A percentile compares a stretch with the other conserved stretches of the same genome.
These are phyloP conservation scores for Eurytemora carolleeae DNA, from an alignment of 1,140 invertebrate species.

Conservation along the genomic window DNA sequence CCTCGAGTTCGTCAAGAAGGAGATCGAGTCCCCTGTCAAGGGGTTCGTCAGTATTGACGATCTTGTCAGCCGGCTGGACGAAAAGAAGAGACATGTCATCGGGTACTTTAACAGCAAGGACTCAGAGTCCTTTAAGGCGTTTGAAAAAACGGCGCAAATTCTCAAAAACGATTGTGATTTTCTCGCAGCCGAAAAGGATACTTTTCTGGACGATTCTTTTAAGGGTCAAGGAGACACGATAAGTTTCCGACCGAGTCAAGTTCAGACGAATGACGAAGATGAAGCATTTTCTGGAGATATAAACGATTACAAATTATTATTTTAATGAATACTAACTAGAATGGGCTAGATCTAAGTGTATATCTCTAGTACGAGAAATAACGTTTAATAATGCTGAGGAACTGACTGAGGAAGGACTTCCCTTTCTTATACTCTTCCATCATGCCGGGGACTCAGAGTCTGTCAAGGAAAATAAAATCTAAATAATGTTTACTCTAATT, in stretches of 20 bases:
- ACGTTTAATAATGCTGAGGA: conserved; percentile 99
- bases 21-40: conserved; percentile 69
- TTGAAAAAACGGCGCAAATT: conserved; percentile 58
- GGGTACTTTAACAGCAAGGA: conserved; percentile 65
- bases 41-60: conserved; percentile 53
- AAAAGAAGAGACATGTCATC: conserved; percentile 66
- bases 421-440: conserved; percentile 94
- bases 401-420: conserved; percentile 91
- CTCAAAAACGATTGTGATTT: conserved; percentile 92
- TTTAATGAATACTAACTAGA: conserved; percentile 33
- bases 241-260: conserved; percentile 56
- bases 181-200: conserved; percentile 66
- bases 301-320: too few relatives aligned
- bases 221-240: too few relatives aligned
- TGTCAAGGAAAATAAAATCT: conserved; percentile 69
- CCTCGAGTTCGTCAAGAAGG: conserved; percentile 58
- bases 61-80: conserved; percentile 47
- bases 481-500: too few relatives aligned
- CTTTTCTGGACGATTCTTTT: too few relatives aligned
- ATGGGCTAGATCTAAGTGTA: conserved; percentile 65
- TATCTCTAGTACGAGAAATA: conserved; percentile 34
- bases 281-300: conserved; percentile 41
- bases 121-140: conserved; percentile 38
- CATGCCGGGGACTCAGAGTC: conserved; percentile 60
- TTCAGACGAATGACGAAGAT: conserved; percentile 51